phyloP scores from a whole-genome alignment of 1,140 invertebrate genomes.

The Pararge aegeria region DNA sequence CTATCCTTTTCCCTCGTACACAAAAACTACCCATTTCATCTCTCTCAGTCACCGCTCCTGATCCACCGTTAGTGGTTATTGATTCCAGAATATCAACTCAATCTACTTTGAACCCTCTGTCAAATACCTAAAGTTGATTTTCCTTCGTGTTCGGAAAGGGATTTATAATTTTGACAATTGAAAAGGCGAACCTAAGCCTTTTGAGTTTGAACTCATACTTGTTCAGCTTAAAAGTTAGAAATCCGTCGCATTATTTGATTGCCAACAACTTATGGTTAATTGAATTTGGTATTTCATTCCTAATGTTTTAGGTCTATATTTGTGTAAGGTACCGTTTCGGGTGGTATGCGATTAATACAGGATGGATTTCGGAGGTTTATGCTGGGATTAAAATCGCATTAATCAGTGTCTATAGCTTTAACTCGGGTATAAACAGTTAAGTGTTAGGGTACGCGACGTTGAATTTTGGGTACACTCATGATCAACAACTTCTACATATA shows the following conservation, averaged over 20 bases:
- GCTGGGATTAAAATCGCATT: constrained; percentile 76
- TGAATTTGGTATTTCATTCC: constrained; percentile 36
- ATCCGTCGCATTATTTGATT: constrained; percentile 46
- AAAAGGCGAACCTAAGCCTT: constrained; percentile 62
- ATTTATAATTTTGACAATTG: constrained; percentile 47
- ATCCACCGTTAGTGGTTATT: constrained; percentile 70
- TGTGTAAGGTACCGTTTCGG: constrained; percentile 50
- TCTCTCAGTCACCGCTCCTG: constrained; percentile 48
- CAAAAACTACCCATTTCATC: constrained; percentile 36
- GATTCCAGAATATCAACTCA: constrained; percentile 41
- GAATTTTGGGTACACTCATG: constrained; percentile 59
- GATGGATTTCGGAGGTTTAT: constrained; percentile 70
- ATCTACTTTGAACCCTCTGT: constrained; percentile 40
- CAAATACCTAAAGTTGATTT: constrained; percentile 37
- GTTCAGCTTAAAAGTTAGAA: constrained; percentile 70
- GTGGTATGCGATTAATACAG: constrained; percentile 60
- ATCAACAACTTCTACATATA: too few relatives aligned
- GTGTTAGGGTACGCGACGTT: constrained; percentile 70
- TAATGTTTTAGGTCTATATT: constrained; percentile 49
- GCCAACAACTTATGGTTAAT: constrained; percentile 22
- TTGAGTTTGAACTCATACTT: constrained; percentile 63
- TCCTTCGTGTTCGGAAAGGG: constrained; percentile 21
- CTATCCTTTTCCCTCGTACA: constrained; percentile 42
- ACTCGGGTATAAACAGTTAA: constrained; percentile 79
- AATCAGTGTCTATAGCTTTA: constrained; percentile 77